Evolutionary conservation across 2,888 invertebrate genomes (phyloP).

Genomic region (Monopis laevigella): DNA sequence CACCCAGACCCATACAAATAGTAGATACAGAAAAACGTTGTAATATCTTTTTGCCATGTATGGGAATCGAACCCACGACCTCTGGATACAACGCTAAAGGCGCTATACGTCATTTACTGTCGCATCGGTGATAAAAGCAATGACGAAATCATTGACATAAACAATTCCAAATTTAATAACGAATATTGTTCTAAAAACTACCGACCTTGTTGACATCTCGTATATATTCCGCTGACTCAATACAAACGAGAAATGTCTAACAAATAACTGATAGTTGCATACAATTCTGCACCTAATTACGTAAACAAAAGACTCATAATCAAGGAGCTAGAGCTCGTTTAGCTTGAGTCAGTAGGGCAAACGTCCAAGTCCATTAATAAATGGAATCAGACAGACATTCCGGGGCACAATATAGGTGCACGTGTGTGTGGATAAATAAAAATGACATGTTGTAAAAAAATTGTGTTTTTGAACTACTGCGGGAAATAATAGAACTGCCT

Average conservation of each 20-base stretch:
- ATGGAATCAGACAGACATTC: constrained; percentile 66
- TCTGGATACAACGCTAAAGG: no score
- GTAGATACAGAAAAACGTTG: no score
- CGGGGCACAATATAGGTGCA: constrained; percentile 52
- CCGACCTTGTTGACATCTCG: constrained; percentile 51
- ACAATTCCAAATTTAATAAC: constrained; percentile 40
- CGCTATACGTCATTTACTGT: no score
- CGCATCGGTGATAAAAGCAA: no score
- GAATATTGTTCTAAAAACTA: constrained; percentile 39
- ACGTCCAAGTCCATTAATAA: constrained; percentile 67
- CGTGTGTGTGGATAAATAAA: constrained; percentile 51
- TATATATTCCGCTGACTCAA: constrained; percentile 41
- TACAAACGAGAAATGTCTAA: constrained; percentile 32
- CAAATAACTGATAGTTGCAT: background rate
- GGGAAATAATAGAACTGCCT: no score
- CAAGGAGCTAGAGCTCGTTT: background rate
- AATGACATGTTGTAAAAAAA: no score
- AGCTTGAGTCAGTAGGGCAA: constrained; percentile 54
- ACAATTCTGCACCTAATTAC: background rate
- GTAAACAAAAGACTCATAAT: background rate
- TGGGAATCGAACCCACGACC: no score
- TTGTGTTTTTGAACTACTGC: no score
- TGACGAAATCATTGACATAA: no score
- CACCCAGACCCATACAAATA: no score
- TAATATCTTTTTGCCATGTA: no score